Percentiles rank a stretch among this genome's conserved stretches.
Conservation (phyloP, 2,888 invertebrate genomes). For the Saturnia pavonia region DNA sequence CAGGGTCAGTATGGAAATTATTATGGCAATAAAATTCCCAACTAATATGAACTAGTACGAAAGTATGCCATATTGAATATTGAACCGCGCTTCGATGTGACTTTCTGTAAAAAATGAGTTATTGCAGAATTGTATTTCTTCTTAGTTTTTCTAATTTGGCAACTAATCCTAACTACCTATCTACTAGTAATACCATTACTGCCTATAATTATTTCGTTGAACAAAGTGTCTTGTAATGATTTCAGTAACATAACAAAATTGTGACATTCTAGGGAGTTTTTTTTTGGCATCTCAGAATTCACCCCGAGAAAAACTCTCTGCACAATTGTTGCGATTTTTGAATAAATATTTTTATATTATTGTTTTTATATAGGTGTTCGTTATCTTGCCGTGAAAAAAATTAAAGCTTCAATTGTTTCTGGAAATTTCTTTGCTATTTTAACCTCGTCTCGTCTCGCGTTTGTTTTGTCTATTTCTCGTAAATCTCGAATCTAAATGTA, state of each 20-base stretch:
- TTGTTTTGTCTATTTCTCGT: neutral
- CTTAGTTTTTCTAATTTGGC: no score
- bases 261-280: no score
- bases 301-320: no score
- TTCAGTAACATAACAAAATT: no score
- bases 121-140: neutral
- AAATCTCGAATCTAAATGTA: neutral
- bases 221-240: no score
- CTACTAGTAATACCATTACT: no score
- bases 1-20: neutral
- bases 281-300: no score
- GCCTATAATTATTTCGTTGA: no score
- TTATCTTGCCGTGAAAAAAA: no score
- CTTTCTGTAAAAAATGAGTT: neutral
- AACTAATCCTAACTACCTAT: no score
- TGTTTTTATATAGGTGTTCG: neutral
- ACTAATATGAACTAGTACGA: neutral
- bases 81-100: neutral
- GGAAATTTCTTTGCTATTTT: neutral
- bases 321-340: no score
- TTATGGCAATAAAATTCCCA: no score
- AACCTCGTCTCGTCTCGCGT: neutral
- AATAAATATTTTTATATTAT: neutral
- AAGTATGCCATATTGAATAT: neutral
- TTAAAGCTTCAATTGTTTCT: neutral